Evolutionary conservation across 2,113 vertebrate genomes (phyloP), one percentile per base, ranked within the genome.

Genomic region (Piprites chloris): DNA sequence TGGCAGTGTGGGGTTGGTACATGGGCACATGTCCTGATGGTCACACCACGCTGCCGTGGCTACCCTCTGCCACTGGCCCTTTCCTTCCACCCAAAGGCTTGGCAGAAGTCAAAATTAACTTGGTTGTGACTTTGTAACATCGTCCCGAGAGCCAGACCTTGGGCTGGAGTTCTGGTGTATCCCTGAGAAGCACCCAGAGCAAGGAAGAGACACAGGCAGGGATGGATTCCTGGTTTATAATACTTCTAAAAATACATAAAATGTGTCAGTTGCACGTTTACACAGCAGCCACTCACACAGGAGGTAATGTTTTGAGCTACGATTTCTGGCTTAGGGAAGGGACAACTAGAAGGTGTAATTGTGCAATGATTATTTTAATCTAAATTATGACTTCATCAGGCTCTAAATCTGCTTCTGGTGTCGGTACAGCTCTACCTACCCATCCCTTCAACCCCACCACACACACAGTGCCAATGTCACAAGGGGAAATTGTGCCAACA

Each of bases 151-250:
- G 42, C 14, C 17, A 20, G 19, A 6, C 0, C 47, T 27, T 27
- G 23, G 0, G 0, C 22, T 26, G 7, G 41, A 49, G 76, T 59
- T 39, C 7, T 0, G 0, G 5, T 19, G 3, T 4, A 2, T 18
- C 32, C 32, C 14, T 26, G 39, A 61, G 82, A 30, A 61, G 44
- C 23, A 27, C 4, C 84, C 10, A 23, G 42, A 4, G 1, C 23
- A 3, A 68, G 49, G 49, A 72, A 50, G 46, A 71, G 62, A 4
- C 4, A 7, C n/a, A 39, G 4, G 11, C 74, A 77, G 39, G 58
- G 59, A 27, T 2, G 26, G 9, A 50, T 39, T 39, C 21, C 65
- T 12, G 6, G 9, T 71, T 74, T 79, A 73, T 62, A n/a, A 0
- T 6, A 24, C 62, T 76, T 77, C 49, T 71, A 8, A 62, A 65